Percentiles rank a stretch among this genome's conserved stretches.
phyloP scores from a whole-genome alignment of 2,113 vertebrate species.

The Laterallus jamaicensis region DNA sequence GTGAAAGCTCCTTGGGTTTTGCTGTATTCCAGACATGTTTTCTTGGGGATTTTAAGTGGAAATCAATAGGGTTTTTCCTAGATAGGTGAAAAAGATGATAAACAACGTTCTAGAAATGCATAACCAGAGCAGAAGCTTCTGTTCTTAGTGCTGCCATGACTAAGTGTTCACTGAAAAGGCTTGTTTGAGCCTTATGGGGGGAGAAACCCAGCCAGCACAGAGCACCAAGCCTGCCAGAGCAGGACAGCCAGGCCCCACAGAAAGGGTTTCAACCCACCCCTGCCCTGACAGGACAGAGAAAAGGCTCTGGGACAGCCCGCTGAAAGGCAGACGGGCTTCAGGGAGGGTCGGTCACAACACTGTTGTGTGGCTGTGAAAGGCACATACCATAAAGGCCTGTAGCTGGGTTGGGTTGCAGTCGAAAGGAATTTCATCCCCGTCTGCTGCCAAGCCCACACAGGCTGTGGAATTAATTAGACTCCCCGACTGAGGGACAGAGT shows the following conservation, averaged over 20 bases:
- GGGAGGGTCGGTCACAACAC: not conserved
- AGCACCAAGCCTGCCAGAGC: not conserved
- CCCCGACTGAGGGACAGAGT: too few species aligned
- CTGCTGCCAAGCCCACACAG: not conserved
- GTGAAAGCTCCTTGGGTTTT: not conserved
- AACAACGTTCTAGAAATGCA: not conserved
- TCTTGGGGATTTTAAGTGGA: not conserved
- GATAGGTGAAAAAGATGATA: not conserved
- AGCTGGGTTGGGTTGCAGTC: not conserved
- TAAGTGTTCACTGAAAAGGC: not conserved
- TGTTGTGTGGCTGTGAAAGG: not conserved
- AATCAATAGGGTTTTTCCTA: not conserved
- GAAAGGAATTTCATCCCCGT: not conserved
- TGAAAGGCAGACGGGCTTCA: not conserved
- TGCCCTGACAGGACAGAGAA: not conserved
- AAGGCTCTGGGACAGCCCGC: not conserved
- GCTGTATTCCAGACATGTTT: not conserved
- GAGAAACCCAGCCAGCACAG: not conserved
- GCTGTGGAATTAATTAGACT: not conserved
- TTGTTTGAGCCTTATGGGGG: not conserved
- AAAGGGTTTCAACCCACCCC: not conserved
- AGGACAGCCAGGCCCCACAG: not conserved
- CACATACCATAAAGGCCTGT: not conserved
- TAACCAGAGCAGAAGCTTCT: not conserved
- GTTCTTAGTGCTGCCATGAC: not conserved